Conservation (phyloP, 1,140 invertebrate species). For the Lordiphosa collinella region DNA sequence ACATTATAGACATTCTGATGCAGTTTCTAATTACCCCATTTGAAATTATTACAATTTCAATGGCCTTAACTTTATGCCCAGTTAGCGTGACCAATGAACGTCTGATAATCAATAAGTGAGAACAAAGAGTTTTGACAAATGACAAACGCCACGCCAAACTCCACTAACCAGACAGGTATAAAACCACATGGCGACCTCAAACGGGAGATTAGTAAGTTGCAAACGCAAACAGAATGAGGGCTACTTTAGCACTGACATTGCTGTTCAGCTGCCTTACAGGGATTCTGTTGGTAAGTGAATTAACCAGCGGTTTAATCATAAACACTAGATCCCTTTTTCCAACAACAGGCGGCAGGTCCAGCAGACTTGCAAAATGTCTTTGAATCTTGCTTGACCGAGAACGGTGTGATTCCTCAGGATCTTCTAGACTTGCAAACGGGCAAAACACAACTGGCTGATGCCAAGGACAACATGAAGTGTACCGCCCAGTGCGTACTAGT, state of each 20-base stretch:
- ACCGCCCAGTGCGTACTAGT: conserved; percentile 43
- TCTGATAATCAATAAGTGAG: conserved; percentile 32
- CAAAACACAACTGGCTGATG: conserved; percentile 22
- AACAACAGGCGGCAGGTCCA: neutral
- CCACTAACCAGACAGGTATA: conserved; percentile 18
- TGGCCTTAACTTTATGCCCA: conserved; percentile 9
- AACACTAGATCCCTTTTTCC: neutral
- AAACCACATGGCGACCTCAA: conserved; percentile 16
- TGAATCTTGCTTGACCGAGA: conserved; percentile 37
- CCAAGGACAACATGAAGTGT: conserved; percentile 57
- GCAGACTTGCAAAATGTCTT: neutral
- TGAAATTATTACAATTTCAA: conserved; percentile 23
- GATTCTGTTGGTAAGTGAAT: conserved; percentile 23
- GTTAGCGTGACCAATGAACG: conserved; percentile 20
- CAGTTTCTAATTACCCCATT: conserved; percentile 4
- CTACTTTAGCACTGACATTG: conserved; percentile 31
- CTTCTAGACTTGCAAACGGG: conserved; percentile 32
- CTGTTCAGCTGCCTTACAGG: conserved; percentile 38
- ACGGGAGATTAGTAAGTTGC: conserved; percentile 10
- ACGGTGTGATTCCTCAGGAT: conserved; percentile 39
- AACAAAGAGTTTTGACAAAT: conserved; percentile 24
- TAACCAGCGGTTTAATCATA: too few species aligned
- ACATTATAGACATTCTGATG: too few species aligned
- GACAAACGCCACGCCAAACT: conserved; percentile 15
- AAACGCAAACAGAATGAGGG: conserved; percentile 39